Base-by-base conservation (phyloP, 64 coral and sea anemone genomes). In the Cladopsammia gracilis region DNA sequence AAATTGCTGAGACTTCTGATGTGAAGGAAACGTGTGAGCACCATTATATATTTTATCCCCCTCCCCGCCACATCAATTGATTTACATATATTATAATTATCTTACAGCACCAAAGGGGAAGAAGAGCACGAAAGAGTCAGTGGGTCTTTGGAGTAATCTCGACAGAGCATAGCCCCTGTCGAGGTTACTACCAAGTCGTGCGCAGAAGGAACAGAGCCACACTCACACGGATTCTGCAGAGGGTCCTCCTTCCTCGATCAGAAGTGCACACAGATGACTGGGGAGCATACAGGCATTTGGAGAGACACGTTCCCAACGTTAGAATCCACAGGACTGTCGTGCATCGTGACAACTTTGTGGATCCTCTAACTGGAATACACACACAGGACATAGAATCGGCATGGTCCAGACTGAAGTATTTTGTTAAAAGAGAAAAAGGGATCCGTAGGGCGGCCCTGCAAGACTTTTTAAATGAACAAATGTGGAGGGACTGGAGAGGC, bases 301-400 rank as follows among this genome's bases (percentile, higher is more conserved):
- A 45, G 2, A 15, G 4, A 3, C 65, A 86, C 19, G 65, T 86
- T 20, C 83, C 83, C 0, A 86, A 86, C 20, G 66, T 86, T 20
- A 70, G 42, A 18, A 9, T 86, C 0, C 83, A 86, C 46, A 7
- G 66, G 20, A 54, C 22, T 5, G 83, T 71, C 7, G 48, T 71
- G 11, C 83, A 86, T 48, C 42, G 10, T 19, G 46, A 54, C 10
- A 70, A 47, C 18, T 86, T 58, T 19, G 49, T 71, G 64, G 65
- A 86, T 70, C 83, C 83, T 16, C 0, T 72, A n/a, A 86, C 83
- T 25, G 83, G 83, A 20, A 22, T 86, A 2, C 83, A 86, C 43
- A 71, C 83, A 25, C 83, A 86, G 22, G 83, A 86, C 13, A 45
- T 22, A 19, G 83, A 86, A 71, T 86, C 83, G 2, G 83, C 83